These are phyloP conservation scores for Laticauda laticaudata DNA, from an alignment of 2,113 vertebrate species.

Conservation along the genomic window DNA sequence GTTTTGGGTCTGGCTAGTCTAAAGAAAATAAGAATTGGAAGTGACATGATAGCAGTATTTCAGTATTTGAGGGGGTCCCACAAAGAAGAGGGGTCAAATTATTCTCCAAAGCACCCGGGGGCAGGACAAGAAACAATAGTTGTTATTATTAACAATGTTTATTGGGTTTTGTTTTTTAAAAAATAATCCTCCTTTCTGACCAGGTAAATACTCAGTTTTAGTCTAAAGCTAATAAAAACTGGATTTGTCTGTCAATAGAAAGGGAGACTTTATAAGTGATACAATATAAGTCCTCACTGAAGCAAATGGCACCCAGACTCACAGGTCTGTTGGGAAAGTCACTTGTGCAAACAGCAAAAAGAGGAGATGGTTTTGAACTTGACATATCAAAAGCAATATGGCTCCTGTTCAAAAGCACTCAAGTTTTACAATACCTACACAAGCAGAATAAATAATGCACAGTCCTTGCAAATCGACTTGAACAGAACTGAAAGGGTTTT, in stretches of 20 bases:
- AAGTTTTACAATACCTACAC: conserved; percentile 62
- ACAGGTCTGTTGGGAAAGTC: conserved; percentile 52
- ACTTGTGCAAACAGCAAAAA: conserved; percentile 50
- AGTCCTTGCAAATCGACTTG: not conserved
- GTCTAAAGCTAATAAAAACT: conserved; percentile 41
- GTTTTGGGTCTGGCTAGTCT: too few relatives aligned
- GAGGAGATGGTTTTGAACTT: conserved; percentile 54
- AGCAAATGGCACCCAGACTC: conserved; percentile 53
- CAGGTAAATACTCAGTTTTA: conserved; percentile 33
- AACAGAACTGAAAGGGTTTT: conserved; percentile 45
- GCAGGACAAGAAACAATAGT: too few relatives aligned
- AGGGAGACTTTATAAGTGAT: conserved; percentile 52
- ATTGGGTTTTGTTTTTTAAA: not conserved
- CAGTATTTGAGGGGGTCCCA: too few relatives aligned
- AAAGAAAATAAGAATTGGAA: too few relatives aligned
- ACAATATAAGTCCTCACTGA: conserved; percentile 54
- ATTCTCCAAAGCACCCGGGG: too few relatives aligned
- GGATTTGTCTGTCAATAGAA: conserved; percentile 36
- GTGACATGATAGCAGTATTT: too few relatives aligned
- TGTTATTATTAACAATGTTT: not conserved
- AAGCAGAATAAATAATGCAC: conserved; percentile 65
- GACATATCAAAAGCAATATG: conserved; percentile 57
- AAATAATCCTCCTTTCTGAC: conserved; percentile 23
- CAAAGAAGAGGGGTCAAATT: too few relatives aligned
- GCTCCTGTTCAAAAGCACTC: conserved; percentile 56